Evolutionary conservation across 2,113 vertebrate species (phyloP).

Genomic region (Cryptomyrus ogoouensis): DNA sequence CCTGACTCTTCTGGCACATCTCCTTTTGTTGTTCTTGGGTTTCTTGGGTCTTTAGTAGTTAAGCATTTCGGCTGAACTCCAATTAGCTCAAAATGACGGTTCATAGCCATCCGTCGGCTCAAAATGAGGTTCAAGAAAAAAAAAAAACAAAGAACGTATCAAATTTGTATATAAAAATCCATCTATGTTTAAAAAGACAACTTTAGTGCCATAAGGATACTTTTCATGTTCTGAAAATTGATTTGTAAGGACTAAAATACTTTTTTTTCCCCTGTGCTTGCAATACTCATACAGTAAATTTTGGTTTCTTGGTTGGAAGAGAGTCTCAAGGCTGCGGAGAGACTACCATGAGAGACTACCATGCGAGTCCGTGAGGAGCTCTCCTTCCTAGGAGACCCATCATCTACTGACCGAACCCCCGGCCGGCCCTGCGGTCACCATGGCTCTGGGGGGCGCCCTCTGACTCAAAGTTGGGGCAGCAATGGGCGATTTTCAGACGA

Average conservation of each 20-base stretch:
- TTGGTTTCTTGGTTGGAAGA: background rate
- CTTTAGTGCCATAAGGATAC: background rate
- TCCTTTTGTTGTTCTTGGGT: background rate
- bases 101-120: background rate
- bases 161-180: background rate
- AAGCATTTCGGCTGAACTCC: background rate
- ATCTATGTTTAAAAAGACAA: background rate
- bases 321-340: background rate
- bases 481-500: background rate
- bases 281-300: background rate
- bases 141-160: background rate
- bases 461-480: background rate
- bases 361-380: background rate
- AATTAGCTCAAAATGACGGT: background rate
- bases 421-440: background rate
- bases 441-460: background rate
- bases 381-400: background rate
- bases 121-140: background rate
- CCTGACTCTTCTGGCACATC: background rate
- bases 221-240: background rate
- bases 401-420: background rate
- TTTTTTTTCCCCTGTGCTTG: background rate
- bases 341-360: background rate
- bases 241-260: background rate
- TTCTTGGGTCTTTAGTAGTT: background rate